Conservation (phyloP, 2,888 invertebrate species). For the Bruchidius siliquastri region DNA sequence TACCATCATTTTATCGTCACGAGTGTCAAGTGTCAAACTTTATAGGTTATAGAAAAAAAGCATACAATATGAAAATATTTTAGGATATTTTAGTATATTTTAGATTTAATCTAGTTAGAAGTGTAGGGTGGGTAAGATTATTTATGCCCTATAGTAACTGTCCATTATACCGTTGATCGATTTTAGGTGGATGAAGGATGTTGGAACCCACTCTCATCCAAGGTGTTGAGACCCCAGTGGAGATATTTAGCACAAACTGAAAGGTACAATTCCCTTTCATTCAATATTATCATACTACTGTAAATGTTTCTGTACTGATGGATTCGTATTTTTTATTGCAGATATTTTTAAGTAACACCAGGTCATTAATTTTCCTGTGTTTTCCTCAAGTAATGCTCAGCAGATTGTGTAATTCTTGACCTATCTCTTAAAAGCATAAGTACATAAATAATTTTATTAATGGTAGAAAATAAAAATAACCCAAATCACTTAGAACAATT, state of each 20-base stretch:
- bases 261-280: not conserved
- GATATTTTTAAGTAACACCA: not conserved
- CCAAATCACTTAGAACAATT: not conserved
- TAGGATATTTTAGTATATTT: conserved; percentile 5
- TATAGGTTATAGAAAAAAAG: conserved; percentile 21
- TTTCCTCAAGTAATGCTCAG: not conserved
- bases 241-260: not conserved
- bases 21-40: conserved; percentile 13
- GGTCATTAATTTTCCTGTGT: not conserved
- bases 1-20: not conserved
- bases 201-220: not conserved
- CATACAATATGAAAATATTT: conserved; percentile 14
- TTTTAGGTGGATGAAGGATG: not conserved
- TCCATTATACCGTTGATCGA: not conserved
- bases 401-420: not conserved
- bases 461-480: not conserved
- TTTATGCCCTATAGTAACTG: not conserved
- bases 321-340: not conserved
- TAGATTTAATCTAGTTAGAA: not conserved
- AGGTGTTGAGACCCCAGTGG: not conserved
- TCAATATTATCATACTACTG: not conserved
- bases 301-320: not conserved
- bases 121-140: conserved; percentile 1
- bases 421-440: not conserved
- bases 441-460: not conserved